Evolutionary conservation across 2,797 vertebrate species (phyloP).

Genomic region (Acrossocheilus fasciatus): DNA sequence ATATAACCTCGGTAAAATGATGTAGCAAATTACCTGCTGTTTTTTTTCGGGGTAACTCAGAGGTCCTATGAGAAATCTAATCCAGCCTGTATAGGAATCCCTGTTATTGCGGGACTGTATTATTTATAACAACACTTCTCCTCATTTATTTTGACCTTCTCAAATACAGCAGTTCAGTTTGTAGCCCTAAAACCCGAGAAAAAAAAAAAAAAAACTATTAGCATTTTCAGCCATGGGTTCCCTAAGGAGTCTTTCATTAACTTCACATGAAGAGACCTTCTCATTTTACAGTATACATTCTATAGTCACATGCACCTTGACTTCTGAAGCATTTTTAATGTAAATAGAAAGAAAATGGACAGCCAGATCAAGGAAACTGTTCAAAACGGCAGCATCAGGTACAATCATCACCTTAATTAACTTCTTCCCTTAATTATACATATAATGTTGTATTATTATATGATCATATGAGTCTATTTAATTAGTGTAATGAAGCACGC

Average conservation of each 20-base stretch:
- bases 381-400: neutral
- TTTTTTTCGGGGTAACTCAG: neutral
- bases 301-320: neutral
- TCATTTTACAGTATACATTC: neutral
- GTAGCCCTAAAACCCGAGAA: neutral
- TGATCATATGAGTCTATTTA: neutral
- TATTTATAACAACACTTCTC: neutral
- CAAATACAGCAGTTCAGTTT: neutral
- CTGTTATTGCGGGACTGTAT: neutral
- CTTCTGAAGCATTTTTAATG: neutral
- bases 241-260: neutral
- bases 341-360: neutral
- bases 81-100: neutral
- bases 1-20: neutral
- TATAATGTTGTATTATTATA: neutral
- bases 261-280: neutral
- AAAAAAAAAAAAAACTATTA: neutral
- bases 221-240: neutral
- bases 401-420: neutral
- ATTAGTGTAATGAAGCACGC: neutral
- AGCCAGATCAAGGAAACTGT: neutral
- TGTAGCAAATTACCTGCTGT: neutral
- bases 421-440: neutral
- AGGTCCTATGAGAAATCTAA: constrained; percentile 9
- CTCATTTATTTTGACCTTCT: constrained; percentile 24